Evolutionary conservation across 2,113 vertebrate species (phyloP), one percentile per base, ranked within the genome.

Genomic region (Boleophthalmus pectinirostris): DNA sequence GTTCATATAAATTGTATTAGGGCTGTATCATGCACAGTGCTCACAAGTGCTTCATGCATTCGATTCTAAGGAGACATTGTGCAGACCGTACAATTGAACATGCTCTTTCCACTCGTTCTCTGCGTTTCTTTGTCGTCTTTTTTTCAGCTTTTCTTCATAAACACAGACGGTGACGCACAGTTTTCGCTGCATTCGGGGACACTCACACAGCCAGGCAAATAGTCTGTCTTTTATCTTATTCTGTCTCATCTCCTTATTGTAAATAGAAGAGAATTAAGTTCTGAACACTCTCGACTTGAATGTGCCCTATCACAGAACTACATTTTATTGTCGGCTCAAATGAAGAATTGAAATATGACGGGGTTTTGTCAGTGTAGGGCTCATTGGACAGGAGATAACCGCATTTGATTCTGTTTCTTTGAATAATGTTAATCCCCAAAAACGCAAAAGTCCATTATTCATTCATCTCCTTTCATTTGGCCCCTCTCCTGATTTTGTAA

Each of bases 201-300:
- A 83, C 84, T 77, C 64, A 72, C 82, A 89, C 84, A 82, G 83
- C 75, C 68, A 70, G 81, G 77, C 85, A 89, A 87, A 88, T 86
- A 87, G 80, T 89, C 82, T 77, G 79, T 70, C 84, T 88, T 90
- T 91, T 87, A 92, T 92, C 91, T 90, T 85, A 80, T 87, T 91
- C 88, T 68, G 84, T 88, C 85, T 90, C 89, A 90, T 91, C 89
- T 89, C 79, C 86, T 89, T 84, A 90, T 91, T 90, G 88, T 91
- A 93, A 93, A 93, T 92, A 93, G 91, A 88, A 82, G 79, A 86
- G 92, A 93, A 93, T 94, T 88, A 92, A 87, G 89, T 91, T 90
- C 80, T 87, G 88, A 88, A 87, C 85, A 82, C 82, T 87, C 88
- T 85, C 29, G 61, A 65, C 88, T 58, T 87, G 89, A 91, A 89